Evolutionary conservation across 1,140 invertebrate genomes (phyloP).

Genomic region (Sesamia nonagrioides): DNA sequence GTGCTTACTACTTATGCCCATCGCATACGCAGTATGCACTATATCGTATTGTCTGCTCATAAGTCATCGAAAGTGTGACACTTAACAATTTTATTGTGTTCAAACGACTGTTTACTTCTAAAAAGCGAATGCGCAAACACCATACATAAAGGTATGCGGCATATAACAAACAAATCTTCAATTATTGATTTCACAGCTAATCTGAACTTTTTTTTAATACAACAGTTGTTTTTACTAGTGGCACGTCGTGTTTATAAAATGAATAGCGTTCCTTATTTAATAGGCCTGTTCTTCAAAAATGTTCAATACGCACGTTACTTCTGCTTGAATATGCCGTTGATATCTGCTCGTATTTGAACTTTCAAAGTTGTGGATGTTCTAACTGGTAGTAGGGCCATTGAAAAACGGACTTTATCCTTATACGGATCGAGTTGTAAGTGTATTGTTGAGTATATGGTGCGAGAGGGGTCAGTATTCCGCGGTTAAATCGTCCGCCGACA

Average conservation of each 20-base stretch:
- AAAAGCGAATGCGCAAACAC: constrained; percentile 40
- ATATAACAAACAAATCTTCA: constrained; percentile 34
- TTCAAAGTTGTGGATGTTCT: constrained; percentile 48
- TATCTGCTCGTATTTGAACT: constrained; percentile 50
- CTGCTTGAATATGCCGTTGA: constrained; percentile 50
- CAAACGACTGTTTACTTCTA: neutral
- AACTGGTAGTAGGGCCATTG: constrained; percentile 19
- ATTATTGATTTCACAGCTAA: constrained; percentile 44
- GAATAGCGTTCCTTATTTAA: constrained; percentile 7
- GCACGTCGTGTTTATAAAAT: constrained; percentile 25
- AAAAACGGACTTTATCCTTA: constrained; percentile 46
- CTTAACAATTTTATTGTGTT: constrained; percentile 22
- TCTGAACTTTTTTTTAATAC: neutral
- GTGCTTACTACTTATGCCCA: neutral
- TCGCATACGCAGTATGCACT: too few species aligned
- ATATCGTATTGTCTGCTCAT: neutral
- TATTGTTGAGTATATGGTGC: constrained; percentile 58
- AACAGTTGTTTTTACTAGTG: constrained; percentile 9
- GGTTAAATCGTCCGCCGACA: constrained; percentile 65
- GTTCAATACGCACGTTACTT: constrained; percentile 39
- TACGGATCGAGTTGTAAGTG: constrained; percentile 50
- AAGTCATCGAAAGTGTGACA: neutral
- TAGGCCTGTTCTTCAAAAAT: constrained; percentile 37
- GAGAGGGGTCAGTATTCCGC: constrained; percentile 78
- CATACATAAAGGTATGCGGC: constrained; percentile 34